phyloP scores from a whole-genome alignment of 1,140 invertebrate genomes.

The Aphaenogaster ashmeadi region DNA sequence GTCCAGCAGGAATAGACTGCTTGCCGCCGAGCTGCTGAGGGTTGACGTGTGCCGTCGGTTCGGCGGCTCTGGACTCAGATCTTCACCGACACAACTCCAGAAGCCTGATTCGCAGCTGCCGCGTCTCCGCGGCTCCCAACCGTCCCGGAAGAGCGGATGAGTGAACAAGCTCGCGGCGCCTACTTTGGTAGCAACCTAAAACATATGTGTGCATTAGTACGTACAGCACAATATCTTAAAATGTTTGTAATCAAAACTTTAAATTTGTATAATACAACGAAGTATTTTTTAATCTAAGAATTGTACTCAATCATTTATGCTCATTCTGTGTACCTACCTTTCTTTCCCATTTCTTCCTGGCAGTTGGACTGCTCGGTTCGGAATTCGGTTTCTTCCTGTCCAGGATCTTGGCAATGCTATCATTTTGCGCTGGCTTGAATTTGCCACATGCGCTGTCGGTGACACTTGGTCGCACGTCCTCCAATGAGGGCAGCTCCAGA shows the following conservation, averaged over 20 bases:
- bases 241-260: background rate
- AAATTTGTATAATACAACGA: background rate
- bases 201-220: background rate
- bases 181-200: constrained; percentile 84
- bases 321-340: constrained; percentile 76
- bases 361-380: constrained; percentile 85
- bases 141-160: constrained; percentile 87
- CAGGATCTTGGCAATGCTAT: constrained; percentile 85
- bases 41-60: constrained; percentile 86
- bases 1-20: constrained; percentile 88
- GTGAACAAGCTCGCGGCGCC: constrained; percentile 86
- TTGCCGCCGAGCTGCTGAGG: constrained; percentile 88
- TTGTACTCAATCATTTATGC: background rate
- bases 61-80: constrained; percentile 87
- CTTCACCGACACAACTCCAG: constrained; percentile 94
- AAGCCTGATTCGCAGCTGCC: constrained; percentile 97
- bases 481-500: constrained; percentile 91
- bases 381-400: constrained; percentile 85
- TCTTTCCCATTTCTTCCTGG: constrained; percentile 86
- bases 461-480: constrained; percentile 82
- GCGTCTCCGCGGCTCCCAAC: constrained; percentile 89
- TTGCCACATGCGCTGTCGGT: constrained; percentile 81
- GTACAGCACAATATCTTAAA: background rate
- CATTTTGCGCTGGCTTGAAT: constrained; percentile 84
- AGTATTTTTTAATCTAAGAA: background rate